Percentiles rank a stretch among this genome's conserved stretches.
Conservation (phyloP, 2,888 invertebrate species). For the Apoda limacodes region DNA sequence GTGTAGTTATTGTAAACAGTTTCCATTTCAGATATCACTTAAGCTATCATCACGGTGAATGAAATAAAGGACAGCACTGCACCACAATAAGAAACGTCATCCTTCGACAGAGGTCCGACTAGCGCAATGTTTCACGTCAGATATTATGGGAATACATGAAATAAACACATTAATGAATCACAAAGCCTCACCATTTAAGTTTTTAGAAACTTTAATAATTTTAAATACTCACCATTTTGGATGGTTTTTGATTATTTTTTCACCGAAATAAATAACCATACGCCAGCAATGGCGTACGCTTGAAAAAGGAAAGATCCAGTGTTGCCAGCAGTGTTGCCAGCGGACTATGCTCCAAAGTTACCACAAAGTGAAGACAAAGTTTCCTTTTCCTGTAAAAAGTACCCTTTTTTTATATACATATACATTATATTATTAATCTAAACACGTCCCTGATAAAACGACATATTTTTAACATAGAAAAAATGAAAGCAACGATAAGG, state of each 20-base stretch:
- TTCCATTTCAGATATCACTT: conserved; percentile 28
- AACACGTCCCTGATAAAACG: too few species aligned
- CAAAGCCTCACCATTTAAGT: conserved; percentile 29
- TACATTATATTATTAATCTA: too few species aligned
- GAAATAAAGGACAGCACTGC: conserved; percentile 7
- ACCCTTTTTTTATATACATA: too few species aligned
- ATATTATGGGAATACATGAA: conserved; percentile 27
- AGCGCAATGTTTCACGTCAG: conserved; percentile 28
- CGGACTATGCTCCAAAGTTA: too few species aligned
- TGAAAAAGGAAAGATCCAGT: conserved; percentile 79
- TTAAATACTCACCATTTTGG: conserved; percentile 80
- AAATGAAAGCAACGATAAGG: too few species aligned
- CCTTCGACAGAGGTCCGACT: conserved; percentile 45
- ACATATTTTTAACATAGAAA: too few species aligned
- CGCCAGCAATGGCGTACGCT: conserved; percentile 91
- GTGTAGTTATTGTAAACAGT: conserved; percentile 35
- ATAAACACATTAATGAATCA: conserved; percentile 41
- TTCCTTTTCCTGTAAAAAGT: too few species aligned
- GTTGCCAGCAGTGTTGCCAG: too few species aligned
- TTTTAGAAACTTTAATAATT: conserved; percentile 34
- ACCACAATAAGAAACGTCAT: conserved; percentile 53
- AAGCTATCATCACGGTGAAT: too few species aligned
- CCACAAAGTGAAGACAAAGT: too few species aligned
- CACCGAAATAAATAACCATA: conserved; percentile 79
- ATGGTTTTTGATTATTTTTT: conserved; percentile 83